phyloP scores from a whole-genome alignment of 2,113 vertebrate species.

The Capreolus pygargus region DNA sequence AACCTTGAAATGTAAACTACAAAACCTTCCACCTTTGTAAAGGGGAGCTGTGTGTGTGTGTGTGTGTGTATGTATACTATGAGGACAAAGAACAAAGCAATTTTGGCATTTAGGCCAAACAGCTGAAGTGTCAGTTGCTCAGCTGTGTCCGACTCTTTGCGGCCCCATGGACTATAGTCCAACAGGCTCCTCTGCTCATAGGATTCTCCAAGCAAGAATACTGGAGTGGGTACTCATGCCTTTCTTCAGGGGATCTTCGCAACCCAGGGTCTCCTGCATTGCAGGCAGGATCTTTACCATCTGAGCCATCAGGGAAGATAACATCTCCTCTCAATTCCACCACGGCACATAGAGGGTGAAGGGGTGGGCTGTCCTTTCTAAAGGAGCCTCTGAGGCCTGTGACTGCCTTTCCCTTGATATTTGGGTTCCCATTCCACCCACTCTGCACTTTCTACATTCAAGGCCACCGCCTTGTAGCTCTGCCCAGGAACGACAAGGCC shows the following conservation, averaged over 20 bases:
- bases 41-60: background rate
- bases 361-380: background rate
- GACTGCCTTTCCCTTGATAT: background rate
- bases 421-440: background rate
- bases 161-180: background rate
- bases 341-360: background rate
- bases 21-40: background rate
- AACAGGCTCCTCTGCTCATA: background rate
- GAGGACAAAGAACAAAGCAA: background rate
- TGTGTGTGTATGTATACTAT: background rate
- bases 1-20: background rate
- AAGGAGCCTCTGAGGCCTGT: no score
- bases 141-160: background rate
- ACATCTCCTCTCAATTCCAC: background rate
- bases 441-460: background rate
- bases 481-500: fast-evolving
- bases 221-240: background rate
- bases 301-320: background rate
- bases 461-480: fast-evolving
- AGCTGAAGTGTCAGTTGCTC: background rate
- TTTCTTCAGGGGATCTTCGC: background rate
- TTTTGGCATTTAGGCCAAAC: background rate
- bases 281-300: background rate
- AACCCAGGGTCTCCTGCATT: background rate
- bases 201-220: background rate